Evolutionary conservation across 2,113 vertebrate genomes (phyloP).

Genomic region (Larimichthys polyactis): DNA sequence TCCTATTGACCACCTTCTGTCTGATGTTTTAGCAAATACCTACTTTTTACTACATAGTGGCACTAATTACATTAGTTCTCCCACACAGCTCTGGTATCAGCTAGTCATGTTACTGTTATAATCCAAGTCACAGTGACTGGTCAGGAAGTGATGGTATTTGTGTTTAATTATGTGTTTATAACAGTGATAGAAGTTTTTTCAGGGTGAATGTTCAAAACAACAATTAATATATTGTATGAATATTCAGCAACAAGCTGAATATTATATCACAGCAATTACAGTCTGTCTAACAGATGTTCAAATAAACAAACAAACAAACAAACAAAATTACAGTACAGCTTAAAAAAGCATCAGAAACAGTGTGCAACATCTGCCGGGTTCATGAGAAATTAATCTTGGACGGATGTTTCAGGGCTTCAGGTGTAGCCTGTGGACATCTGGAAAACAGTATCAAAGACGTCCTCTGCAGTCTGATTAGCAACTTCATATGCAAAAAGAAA

Average conservation of each 20-base stretch:
- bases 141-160: background rate
- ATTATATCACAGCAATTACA: background rate
- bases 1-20: background rate
- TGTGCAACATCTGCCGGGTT: background rate
- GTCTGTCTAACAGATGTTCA: background rate
- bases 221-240: no score
- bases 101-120: background rate
- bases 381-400: conserved; percentile 6
- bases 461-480: no score
- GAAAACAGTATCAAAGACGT: no score
- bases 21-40: background rate
- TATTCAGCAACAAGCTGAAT: background rate
- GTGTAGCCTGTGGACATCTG: no score
- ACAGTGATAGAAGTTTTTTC: no score
- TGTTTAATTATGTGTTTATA: background rate
- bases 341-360: no score
- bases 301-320: background rate
- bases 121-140: background rate
- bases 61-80: background rate
- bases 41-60: background rate
- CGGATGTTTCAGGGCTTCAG: no score
- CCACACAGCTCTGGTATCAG: background rate
- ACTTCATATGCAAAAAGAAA: no score
- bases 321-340: background rate
- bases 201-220: background rate